phyloP scores from a whole-genome alignment of 2,797 vertebrate genomes.

The Carduelis carduelis region DNA sequence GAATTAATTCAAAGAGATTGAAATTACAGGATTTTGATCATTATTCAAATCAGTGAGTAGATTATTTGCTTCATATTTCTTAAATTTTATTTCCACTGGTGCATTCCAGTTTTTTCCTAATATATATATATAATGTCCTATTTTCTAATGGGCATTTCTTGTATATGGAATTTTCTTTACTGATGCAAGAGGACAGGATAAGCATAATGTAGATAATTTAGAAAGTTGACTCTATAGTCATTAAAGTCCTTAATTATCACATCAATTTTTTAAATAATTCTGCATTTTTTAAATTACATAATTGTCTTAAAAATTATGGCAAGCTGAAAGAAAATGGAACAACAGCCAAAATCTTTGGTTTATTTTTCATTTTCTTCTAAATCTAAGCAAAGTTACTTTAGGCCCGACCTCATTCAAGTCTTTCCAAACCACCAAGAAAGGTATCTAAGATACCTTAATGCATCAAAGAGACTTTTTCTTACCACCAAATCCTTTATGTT shows the following conservation, averaged over 20 bases:
- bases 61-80: background rate
- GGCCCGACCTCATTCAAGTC: background rate
- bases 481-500: background rate
- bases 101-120: background rate
- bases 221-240: background rate
- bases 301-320: background rate
- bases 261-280: background rate
- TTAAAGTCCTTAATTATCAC: background rate
- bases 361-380: background rate
- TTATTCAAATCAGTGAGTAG: background rate
- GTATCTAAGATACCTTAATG: background rate
- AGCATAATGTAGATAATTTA: background rate
- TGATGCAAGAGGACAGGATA: background rate
- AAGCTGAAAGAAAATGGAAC: background rate
- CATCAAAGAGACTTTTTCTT: background rate
- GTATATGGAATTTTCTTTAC: background rate
- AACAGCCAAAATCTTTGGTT: background rate
- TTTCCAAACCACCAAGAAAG: background rate
- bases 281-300: background rate
- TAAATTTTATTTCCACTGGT: background rate
- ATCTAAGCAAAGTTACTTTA: background rate
- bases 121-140: background rate
- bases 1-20: background rate
- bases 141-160: background rate
- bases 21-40: background rate